Base-by-base conservation (phyloP, 2,888 invertebrate species). In the Enchytraeus crypticus region DNA sequence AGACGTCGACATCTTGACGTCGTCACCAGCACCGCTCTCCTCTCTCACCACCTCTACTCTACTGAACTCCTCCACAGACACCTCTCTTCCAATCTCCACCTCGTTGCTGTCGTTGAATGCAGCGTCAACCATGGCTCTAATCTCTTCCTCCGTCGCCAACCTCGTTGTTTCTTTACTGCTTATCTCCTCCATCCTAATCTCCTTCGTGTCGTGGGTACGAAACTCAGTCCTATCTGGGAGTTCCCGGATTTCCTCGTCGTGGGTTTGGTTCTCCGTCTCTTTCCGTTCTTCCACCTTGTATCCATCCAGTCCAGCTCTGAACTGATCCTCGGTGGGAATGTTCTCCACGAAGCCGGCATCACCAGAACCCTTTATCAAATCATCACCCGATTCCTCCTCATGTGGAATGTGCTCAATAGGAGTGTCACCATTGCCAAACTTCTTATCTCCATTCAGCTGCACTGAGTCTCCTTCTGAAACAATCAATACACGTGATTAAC, bases 11-110 rank as follows among this genome's bases (percentile, higher is more conserved):
- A 34, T 34, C 5, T 53, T 38, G 5, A 56, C 27, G 33, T 47
- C 47, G 33, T 49, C 27, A 2, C 56, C 60, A 14, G 51, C 57
- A 34, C 56, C 33, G 0, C 38, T 29, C 34, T 54, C 55, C n/a
- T 34, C 34, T n/a, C 21, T 32, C 8, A 33, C 34, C 21, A 34
- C 23, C 23, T 54, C 55, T n/a, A 54, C 55, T 4, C 55, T 32
- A 23, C 21, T 38, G 26, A 60, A 49, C 38, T 38, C 38, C 18
- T 38, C 38, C 38, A 38, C 18, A 5, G 55, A 33, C 21, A 54
- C 55, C 55, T 54, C 55, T 33, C 55, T 32, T n/a, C 34, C 34
- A 3, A 32, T 53, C 55, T 54, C 33, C 21, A 54, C 26, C 53
- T 51, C 53, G 18, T 51, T 33, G 11, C 32, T 27, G n/a, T 21